phyloP scores from a whole-genome alignment of 2,797 vertebrate species.

The Brachymystax lenok region DNA sequence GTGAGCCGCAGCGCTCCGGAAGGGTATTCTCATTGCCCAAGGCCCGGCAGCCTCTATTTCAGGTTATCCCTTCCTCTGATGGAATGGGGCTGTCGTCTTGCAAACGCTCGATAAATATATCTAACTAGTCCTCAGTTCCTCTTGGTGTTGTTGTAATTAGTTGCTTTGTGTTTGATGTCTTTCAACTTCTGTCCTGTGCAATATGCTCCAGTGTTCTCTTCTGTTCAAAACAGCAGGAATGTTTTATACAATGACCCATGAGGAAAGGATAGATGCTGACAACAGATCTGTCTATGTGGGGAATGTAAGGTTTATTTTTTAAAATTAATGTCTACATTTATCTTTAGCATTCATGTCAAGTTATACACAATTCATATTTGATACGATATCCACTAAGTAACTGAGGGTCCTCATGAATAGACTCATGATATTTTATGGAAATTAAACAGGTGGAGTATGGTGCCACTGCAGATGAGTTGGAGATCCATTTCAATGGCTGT shows the following conservation, averaged over 20 bases:
- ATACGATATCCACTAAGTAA: not conserved
- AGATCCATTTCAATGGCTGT: conserved; percentile 88
- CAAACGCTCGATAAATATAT: not conserved
- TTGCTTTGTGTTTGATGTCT: not conserved
- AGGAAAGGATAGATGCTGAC: conserved; percentile 86
- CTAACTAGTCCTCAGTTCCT: not conserved
- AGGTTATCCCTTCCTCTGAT: not conserved
- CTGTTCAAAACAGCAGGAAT: conserved; percentile 64
- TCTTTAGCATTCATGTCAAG: not conserved
- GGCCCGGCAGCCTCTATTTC: not conserved
- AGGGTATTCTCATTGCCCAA: conserved; percentile 58
- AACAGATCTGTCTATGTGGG: conserved; percentile 92
- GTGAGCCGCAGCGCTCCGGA: conserved; percentile 61
- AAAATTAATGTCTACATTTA: not conserved
- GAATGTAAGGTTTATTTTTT: conserved; percentile 79
- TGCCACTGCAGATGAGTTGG: conserved; percentile 88
- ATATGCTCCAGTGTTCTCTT: not conserved
- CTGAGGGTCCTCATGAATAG: not conserved
- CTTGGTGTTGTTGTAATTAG: not conserved
- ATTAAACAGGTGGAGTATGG: conserved; percentile 87
- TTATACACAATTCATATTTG: not conserved
- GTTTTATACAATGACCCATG: conserved; percentile 74
- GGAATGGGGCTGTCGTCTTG: not conserved
- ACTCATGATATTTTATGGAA: not conserved
- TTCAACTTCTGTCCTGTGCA: not conserved